phyloP scores from a whole-genome alignment of 2,888 invertebrate species.

The Argyra leucocephala region DNA sequence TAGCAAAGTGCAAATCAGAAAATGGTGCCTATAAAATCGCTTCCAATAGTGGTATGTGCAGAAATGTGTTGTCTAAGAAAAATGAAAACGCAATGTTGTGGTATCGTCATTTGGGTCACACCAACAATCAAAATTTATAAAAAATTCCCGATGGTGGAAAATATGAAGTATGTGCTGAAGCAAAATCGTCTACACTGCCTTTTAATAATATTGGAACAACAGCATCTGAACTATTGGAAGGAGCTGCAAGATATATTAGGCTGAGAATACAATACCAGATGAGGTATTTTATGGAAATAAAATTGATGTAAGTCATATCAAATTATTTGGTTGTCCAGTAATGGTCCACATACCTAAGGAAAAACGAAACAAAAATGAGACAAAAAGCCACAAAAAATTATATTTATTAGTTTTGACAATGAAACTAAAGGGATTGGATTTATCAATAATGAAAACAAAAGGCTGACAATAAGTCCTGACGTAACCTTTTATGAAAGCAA shows the following conservation, averaged over 20 bases:
- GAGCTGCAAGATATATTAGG: conserved; percentile 20
- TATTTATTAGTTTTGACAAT: no score
- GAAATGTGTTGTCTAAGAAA: no score
- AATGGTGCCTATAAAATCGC: no score
- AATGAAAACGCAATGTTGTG: no score
- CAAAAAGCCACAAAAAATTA: no score
- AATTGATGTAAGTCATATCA: conserved; percentile 31
- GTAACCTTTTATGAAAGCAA: no score
- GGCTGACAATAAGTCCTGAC: no score
- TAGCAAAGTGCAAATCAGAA: conserved; percentile 16
- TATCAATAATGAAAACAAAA: no score
- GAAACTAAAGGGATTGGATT: no score
- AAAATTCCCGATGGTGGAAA: conserved; percentile 14
- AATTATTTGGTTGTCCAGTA: conserved; percentile 32
- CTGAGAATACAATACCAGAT: conserved; percentile 31
- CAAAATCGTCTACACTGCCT: not conserved
- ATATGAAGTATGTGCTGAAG: not conserved
- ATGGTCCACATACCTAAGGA: conserved; percentile 15
- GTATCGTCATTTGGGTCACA: no score
- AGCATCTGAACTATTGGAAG: conserved; percentile 19
- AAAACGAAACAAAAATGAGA: conserved; percentile 4
- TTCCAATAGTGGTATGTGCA: conserved; percentile 7
- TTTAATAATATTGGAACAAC: conserved; percentile 19
- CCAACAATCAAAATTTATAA: no score
- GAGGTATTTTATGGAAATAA: conserved; percentile 34